These are phyloP conservation scores for Caenorhabditis sp. DNA, from an alignment of 2,888 invertebrate species.

Conservation along the genomic window DNA sequence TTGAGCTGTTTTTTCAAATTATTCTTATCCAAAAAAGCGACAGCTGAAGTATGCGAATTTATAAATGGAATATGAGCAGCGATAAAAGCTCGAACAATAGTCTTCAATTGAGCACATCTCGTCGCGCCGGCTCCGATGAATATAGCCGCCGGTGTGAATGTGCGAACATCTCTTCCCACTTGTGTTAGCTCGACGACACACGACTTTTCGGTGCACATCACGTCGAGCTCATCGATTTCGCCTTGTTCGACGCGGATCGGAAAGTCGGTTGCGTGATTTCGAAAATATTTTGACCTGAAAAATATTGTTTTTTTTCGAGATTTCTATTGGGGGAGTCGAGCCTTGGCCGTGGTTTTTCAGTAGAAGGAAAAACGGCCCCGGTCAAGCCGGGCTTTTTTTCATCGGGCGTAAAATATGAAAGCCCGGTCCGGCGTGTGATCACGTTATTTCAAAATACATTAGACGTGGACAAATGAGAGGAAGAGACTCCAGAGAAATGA, in stretches of 20 bases:
- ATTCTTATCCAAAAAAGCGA: constrained; percentile 51
- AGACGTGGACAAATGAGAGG: too few species aligned
- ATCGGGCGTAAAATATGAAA: too few species aligned
- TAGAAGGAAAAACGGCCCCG: too few species aligned
- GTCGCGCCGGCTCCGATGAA: constrained; percentile 50
- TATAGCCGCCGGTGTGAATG: constrained; percentile 43
- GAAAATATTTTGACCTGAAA: constrained; percentile 46
- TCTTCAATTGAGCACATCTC: constrained; percentile 42
- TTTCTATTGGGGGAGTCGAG: constrained; percentile 5
- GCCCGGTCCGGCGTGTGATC: too few species aligned
- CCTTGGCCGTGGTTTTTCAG: too few species aligned
- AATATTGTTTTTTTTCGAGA: constrained; percentile 1
- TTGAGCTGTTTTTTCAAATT: constrained; percentile 57
- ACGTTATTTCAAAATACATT: too few species aligned
- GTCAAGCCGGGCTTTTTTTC: too few species aligned
- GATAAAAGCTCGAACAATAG: constrained; percentile 46
- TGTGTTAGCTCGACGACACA: constrained; percentile 47
- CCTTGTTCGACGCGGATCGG: constrained; percentile 56
- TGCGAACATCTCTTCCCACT: constrained; percentile 39
- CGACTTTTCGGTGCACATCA: constrained; percentile 53
- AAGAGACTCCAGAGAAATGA: too few species aligned
- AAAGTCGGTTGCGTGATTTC: constrained; percentile 28
- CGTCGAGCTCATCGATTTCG: constrained; percentile 52
- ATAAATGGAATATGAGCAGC: constrained; percentile 51
- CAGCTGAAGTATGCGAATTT: constrained; percentile 43